These are phyloP conservation scores for Charaxes varanes DNA, from an alignment of 1,140 invertebrate species.

Conservation along the genomic window DNA sequence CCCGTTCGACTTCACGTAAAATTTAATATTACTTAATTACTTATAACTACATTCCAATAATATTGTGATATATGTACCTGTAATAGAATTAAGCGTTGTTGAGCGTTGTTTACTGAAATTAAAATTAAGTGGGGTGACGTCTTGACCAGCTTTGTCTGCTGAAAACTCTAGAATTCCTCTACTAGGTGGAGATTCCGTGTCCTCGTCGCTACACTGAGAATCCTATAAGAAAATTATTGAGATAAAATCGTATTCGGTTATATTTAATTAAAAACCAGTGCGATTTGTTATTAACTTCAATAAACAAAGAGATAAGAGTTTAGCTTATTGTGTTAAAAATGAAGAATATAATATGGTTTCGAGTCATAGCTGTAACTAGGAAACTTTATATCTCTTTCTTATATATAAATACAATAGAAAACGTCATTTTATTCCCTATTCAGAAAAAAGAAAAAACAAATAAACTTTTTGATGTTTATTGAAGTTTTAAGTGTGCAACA, in stretches of 20 bases:
- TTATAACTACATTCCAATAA: slow-evolving; percentile 34
- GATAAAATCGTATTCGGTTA: slow-evolving; percentile 2
- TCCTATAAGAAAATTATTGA: slow-evolving; percentile 32
- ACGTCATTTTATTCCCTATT: no score
- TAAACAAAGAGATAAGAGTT: no score
- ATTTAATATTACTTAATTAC: slow-evolving; percentile 15
- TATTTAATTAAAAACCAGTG: neutral
- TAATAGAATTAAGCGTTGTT: slow-evolving; percentile 83
- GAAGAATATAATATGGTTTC: no score
- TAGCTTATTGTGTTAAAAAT: no score
- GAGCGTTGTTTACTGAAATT: slow-evolving; percentile 84
- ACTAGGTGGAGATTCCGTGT: slow-evolving; percentile 72
- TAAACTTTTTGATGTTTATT: neutral
- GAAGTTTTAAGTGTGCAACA: slow-evolving; percentile 14
- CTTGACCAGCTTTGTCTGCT: slow-evolving; percentile 90
- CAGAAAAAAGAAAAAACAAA: neutral
- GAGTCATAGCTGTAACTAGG: no score
- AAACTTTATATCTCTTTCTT: no score
- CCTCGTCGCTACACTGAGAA: slow-evolving; percentile 69
- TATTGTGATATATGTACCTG: slow-evolving; percentile 71
- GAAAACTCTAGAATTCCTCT: slow-evolving; percentile 89
- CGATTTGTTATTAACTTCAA: neutral
- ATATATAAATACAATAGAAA: no score
- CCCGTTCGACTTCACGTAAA: slow-evolving; percentile 9
- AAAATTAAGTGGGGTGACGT: slow-evolving; percentile 90